Base-by-base conservation (phyloP, 2,797 vertebrate species). In the Discoglossus pictus region DNA sequence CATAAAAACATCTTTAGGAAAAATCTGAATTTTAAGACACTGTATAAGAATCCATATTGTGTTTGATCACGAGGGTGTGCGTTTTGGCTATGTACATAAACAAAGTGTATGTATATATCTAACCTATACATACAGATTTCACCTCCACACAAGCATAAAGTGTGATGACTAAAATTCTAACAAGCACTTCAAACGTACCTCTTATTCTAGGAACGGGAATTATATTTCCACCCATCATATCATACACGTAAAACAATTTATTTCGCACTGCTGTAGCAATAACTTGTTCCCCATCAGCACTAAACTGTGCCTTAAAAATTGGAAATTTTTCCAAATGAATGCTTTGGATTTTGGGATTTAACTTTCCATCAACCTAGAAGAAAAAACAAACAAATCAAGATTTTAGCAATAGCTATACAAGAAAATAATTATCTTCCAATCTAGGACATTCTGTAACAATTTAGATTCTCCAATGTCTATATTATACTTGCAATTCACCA, bases 331-430 rank as follows among this genome's bases (percentile, higher is more conserved):
- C 91, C 72, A 99, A 84, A 81, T 92, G 88, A 72, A 99, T 89
- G 75, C 93, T 97, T 82, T 98, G 95, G 80, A 99, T 97, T 86
- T 90, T 93, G 0, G 92, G 91, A 81, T 99, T 99, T 1, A 77
- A 91, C 85, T 92, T 86, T 7, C 94, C 94, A 5, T 98, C 97
- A 61, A 98, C 96, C 97, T 99, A 65, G 0, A 75, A 72, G 1
- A 9, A 70, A 65, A 3, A 4, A 60, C 2, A 73, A 36, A 44
- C 8, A 46, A 46, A 20, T 39, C 5, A 39, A 39, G n/a, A 44
- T 17, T 9, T 44, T 17, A 13, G 24, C 48, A 20, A 51, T 34
- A 17, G n/a, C 13, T n/a, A n/a, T n/a, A n/a, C n/a, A n/a, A n/a
- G n/a, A n/a, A n/a, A n/a, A n/a, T n/a, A n/a, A n/a, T n/a, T n/a